A percentile compares a stretch with the other conserved stretches of the same genome.
phyloP scores from a whole-genome alignment of 2,888 invertebrate species.

The Troides oblongomaculatus region DNA sequence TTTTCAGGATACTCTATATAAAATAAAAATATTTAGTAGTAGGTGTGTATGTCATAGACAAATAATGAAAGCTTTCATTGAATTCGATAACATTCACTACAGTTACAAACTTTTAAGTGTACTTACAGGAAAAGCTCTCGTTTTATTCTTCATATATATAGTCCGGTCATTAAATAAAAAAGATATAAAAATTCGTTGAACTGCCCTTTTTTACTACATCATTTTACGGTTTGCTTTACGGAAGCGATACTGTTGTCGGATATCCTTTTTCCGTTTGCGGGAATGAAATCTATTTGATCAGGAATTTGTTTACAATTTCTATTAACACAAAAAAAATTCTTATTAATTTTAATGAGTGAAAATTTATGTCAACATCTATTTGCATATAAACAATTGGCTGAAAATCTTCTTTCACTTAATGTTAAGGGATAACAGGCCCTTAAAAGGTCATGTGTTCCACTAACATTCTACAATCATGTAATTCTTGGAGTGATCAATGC shows the following conservation, averaged over 20 bases:
- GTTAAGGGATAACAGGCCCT: too few relatives aligned
- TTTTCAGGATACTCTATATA: too few relatives aligned
- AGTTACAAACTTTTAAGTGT: conserved; percentile 27
- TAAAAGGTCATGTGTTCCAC: too few relatives aligned
- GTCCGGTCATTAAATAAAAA: conserved; percentile 28
- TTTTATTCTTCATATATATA: conserved; percentile 25
- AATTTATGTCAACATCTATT: neutral
- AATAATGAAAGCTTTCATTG: conserved; percentile 13
- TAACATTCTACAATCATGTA: too few relatives aligned
- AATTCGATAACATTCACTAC: conserved; percentile 15
- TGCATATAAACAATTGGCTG: too few relatives aligned
- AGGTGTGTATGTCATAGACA: neutral
- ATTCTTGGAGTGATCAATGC: too few relatives aligned
- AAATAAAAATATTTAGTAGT: neutral
- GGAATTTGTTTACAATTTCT: conserved; percentile 5
- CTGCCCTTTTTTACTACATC: conserved; percentile 20
- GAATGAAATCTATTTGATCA: conserved; percentile 15
- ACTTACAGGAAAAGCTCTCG: conserved; percentile 25
- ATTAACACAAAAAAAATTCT: neutral
- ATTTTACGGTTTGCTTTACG: conserved; percentile 28
- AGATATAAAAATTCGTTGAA: conserved; percentile 24
- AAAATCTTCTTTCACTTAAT: too few relatives aligned
- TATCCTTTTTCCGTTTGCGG: conserved; percentile 13
- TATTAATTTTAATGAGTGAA: neutral
- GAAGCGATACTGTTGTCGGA: conserved; percentile 29